A percentile compares a stretch with the other conserved stretches of the same genome.
Conservation (phyloP, 2,888 invertebrate genomes). For the Drosophila greeni region DNA sequence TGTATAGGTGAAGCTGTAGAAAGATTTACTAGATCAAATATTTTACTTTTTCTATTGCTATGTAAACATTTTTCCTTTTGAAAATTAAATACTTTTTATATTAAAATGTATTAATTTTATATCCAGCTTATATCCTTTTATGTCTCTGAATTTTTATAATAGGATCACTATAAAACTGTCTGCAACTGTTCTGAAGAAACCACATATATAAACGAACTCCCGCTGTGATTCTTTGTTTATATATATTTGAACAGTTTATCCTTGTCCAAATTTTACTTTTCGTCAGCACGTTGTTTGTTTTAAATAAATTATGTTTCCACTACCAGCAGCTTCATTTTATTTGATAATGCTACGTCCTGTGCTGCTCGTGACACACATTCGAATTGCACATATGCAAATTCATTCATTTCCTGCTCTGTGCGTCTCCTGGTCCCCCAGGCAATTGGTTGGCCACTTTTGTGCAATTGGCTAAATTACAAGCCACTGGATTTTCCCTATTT, state of each 20-base stretch:
- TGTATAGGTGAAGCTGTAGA: background rate
- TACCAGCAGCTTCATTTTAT: constrained; percentile 8
- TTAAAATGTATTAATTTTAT: background rate
- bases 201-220: constrained; percentile 13
- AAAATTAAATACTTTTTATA: background rate
- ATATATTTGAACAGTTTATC: constrained; percentile 26
- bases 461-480: constrained; percentile 58
- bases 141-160: too few relatives aligned
- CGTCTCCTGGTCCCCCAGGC: constrained; percentile 47
- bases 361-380: constrained; percentile 29
- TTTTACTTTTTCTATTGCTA: too few relatives aligned
- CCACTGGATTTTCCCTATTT: constrained; percentile 46
- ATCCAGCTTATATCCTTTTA: background rate
- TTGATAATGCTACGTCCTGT: constrained; percentile 10
- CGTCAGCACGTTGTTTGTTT: constrained; percentile 34
- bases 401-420: constrained; percentile 24
- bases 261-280: constrained; percentile 41
- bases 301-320: constrained; percentile 54
- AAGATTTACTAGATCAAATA: background rate
- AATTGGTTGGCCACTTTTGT: constrained; percentile 60
- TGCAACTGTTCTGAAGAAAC: background rate
- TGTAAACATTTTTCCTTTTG: too few relatives aligned
- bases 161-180: background rate
- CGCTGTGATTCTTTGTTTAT: constrained; percentile 31
- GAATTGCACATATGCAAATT: constrained; percentile 41